Base-by-base conservation (phyloP, 2,113 vertebrate genomes). In the Scomber scombrus region DNA sequence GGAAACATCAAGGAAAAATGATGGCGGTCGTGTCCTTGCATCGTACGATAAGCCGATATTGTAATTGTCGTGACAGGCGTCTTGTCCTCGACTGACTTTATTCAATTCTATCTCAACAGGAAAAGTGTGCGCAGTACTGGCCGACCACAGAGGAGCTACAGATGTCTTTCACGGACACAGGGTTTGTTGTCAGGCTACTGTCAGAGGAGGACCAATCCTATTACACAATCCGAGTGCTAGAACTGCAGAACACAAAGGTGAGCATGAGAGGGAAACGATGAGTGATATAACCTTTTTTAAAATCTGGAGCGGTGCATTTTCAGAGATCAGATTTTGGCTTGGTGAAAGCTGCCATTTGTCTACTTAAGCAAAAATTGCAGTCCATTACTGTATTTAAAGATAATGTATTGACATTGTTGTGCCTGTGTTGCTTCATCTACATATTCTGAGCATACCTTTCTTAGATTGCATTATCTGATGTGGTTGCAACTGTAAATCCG, bases 101-200 rank as follows among this genome's bases (percentile, higher is more conserved):
- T 34, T 46, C 7, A 18, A 73, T 60, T 84, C 23, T 91, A 67
- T 84, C 49, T 68, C 10, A 67, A 66, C 92, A 99, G 98, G 97
- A 99, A 89, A 99, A 99, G 84, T 99, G 98, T 95, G 98, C 97
- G 15, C 98, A 98, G 45, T 99, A 99, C 92, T 99, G 98, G 98
- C 98, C 98, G 26, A 96, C 96, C 49, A 91, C 91, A 73, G 95
- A 97, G 64, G 96, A 97, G 10, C 93, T 81, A 18, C 94, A 96
- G 80, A 96, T 98, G 96, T 94, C 94, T 18, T 99, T 97, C 91
- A 94, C 93, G 82, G 98, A 99, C 93, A 98, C 97, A 0, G 96
- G 96, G 60, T 98, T 99, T 85, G 92, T 95, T 80, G 96, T 99
- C 90, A 95, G 93, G 81, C 94, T 99, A 56, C 88, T 98, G 58